phyloP scores from a whole-genome alignment of 1,140 invertebrate species.

The Orius insidiosus region DNA sequence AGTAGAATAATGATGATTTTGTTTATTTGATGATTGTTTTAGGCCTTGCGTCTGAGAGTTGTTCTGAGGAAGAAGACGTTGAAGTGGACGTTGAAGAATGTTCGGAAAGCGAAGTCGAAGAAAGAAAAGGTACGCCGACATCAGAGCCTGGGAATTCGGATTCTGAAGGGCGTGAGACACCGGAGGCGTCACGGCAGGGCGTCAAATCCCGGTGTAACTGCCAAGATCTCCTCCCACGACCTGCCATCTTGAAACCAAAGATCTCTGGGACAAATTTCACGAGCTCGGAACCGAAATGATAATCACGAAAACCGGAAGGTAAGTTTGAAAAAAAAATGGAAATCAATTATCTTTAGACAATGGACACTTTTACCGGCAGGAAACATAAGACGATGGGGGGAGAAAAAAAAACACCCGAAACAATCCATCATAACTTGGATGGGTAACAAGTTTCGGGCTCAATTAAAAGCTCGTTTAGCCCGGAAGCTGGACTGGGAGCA shows the following conservation, averaged over 20 bases:
- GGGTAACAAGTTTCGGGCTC: too few species aligned
- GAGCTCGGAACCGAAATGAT: slow-evolving; percentile 97
- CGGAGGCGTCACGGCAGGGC: slow-evolving; percentile 11
- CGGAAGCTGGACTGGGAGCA: too few species aligned
- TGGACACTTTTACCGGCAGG: too few species aligned
- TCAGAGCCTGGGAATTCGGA: slow-evolving; percentile 9
- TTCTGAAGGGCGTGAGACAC: slow-evolving; percentile 16
- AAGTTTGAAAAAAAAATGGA: slow-evolving; percentile 9
- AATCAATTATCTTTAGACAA: too few species aligned
- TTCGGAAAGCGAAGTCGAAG: slow-evolving; percentile 26
- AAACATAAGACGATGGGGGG: too few species aligned
- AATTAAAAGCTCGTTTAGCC: too few species aligned
- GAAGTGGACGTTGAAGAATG: slow-evolving; percentile 30
- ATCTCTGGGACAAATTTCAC: slow-evolving; percentile 89
- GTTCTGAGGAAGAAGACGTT: slow-evolving; percentile 24
- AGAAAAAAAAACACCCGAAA: too few species aligned
- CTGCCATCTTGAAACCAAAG: slow-evolving; percentile 45
- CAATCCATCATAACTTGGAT: too few species aligned
- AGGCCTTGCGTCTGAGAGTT: slow-evolving; percentile 14
- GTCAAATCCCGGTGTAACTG: slow-evolving; percentile 33
- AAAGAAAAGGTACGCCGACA: slow-evolving; percentile 9
- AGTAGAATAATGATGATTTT: too few species aligned
- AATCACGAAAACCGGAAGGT: slow-evolving; percentile 91
- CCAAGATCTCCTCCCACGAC: slow-evolving; percentile 30
- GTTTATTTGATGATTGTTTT: too few species aligned